Evolutionary conservation across 53 echinoderm and acorn worm species (phyloP), one percentile per base, ranked within the genome.

Genomic region (Temnopleurus reevesii): DNA sequence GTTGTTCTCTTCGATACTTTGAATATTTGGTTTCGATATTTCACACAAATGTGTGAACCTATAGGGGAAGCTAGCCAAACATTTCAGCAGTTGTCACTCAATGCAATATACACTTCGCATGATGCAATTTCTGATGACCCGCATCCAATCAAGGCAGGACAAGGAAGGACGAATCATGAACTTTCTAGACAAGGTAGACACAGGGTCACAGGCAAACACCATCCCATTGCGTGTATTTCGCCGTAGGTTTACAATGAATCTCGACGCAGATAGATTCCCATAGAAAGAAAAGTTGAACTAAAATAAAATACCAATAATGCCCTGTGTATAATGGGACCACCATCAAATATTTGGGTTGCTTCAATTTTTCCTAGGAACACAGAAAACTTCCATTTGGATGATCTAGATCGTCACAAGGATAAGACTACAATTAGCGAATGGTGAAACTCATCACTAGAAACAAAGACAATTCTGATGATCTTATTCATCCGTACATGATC

Each of bases 221-320:
- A 77, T 93, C 4, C 91, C 93, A 4, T 34, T 93, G 51, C 77
- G 93, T 33, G 59, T 81, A 19, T 91, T 89, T 38, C 91, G 91
- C 55, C 83, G 84, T 12, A 91, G 89, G 93, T 89, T 56, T 82
- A 91, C 91, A 6, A 5, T 33, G 0, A 57, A n/a, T 34, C 80
- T 92, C 8, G 71, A 90, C 43, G 45, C 86, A 0, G 66, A 90
- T 23, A 81, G 86, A 9, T 36, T 86, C 30, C 90, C 90, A 19
- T 41, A 43, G 8, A 30, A 17, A 38, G 87, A 81, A 28, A 49
- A 77, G 5, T 19, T 77, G 54, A 77, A n/a, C n/a, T n/a, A n/a
- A n/a, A n/a, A n/a, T n/a, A 58, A 17, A 46, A 83, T 46, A 76
- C 55, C 79, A 54, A n/a, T 2, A 21, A 64, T 55, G 76, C 28